Conservation (phyloP, 1,140 invertebrate genomes). For the Drosophila baimaii region DNA sequence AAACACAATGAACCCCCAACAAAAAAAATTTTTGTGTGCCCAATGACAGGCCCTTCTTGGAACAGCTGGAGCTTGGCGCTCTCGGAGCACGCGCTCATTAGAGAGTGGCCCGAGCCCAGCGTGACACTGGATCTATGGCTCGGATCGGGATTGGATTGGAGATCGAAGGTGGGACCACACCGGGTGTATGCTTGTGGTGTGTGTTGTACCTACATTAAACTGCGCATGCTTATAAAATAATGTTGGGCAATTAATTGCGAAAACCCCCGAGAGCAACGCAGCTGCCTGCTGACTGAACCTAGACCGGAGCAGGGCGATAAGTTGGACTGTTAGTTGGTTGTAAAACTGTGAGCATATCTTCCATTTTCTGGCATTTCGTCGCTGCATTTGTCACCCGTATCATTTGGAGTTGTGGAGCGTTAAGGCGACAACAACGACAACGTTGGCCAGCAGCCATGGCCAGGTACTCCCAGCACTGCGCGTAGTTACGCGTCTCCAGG, state of each 20-base stretch:
- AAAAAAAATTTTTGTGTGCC: not conserved
- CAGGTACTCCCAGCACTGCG: slow-evolving; percentile 38
- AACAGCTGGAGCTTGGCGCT: slow-evolving; percentile 74
- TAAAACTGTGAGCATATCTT: slow-evolving; percentile 57
- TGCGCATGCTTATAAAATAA: slow-evolving; percentile 71
- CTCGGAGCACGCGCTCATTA: slow-evolving; percentile 77
- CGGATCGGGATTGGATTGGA: slow-evolving; percentile 8
- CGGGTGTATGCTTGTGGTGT: slow-evolving; percentile 18
- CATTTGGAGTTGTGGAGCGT: slow-evolving; percentile 73
- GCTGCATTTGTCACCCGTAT: slow-evolving; percentile 81
- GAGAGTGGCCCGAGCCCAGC: slow-evolving; percentile 40
- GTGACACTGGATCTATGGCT: slow-evolving; percentile 28
- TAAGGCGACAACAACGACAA: slow-evolving; percentile 71
- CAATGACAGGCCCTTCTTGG: slow-evolving; percentile 75
- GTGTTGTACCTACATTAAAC: slow-evolving; percentile 69
- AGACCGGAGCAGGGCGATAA: slow-evolving; percentile 34
- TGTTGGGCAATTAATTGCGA: slow-evolving; percentile 79
- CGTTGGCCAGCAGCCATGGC: slow-evolving; percentile 50
- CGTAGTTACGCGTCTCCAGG: slow-evolving; percentile 66
- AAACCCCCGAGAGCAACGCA: slow-evolving; percentile 56
- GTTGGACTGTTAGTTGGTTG: slow-evolving; percentile 31
- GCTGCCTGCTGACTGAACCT: slow-evolving; percentile 64
- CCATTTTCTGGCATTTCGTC: slow-evolving; percentile 56
- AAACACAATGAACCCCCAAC: slow-evolving; percentile 13
- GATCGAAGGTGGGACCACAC: slow-evolving; percentile 55